Base-by-base conservation (phyloP, 2,888 invertebrate genomes). In the Linnaemya vulpina region DNA sequence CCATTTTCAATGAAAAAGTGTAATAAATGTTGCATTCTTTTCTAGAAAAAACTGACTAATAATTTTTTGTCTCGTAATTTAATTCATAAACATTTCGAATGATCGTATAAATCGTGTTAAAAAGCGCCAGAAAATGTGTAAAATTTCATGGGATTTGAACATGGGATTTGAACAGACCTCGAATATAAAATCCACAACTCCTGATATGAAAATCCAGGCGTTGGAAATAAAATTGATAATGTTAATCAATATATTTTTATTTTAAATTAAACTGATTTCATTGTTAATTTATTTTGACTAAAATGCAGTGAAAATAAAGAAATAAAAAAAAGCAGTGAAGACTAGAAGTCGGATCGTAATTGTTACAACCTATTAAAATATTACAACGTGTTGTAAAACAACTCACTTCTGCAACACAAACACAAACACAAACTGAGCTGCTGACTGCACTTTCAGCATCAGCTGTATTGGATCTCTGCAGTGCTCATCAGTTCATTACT, bases 401-500 rank as follows among this genome's bases (percentile, higher is more conserved):
- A 70, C 51, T 22, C 46, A 49, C 20, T 65, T 20, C 17, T 22
- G 1, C 4, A 17, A 22, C 17, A 53, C 51, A 22, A 3, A n/a
- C 13, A 67, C 35, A 11, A 8, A 25, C 15, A 25, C 20, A 22
- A 3, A 0, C 22, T 5, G 15, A 7, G n/a, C 0, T n/a, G 30
- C 17, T 58, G 58, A 46, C 17, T 58, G 58, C 13, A 43, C 7
- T 60, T 22, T 20, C 15, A 43, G 20, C 46, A 46, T 25, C 58
- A 30, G 22, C 40, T 63, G 55, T 30, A 20, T 40, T n/a, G 25
- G 60, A 17, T 67, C 51, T 65, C 5, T 30, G 11, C 58, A 20
- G 17, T 62, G 62, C 55, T 51, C 30, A 22, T 51, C 30, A 22
- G 51, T 76, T 76, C 67, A 51, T 67, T 67, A 67, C 46, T 58